Conservation (phyloP, 2,113 vertebrate species). For the Pterophyllum scalare region DNA sequence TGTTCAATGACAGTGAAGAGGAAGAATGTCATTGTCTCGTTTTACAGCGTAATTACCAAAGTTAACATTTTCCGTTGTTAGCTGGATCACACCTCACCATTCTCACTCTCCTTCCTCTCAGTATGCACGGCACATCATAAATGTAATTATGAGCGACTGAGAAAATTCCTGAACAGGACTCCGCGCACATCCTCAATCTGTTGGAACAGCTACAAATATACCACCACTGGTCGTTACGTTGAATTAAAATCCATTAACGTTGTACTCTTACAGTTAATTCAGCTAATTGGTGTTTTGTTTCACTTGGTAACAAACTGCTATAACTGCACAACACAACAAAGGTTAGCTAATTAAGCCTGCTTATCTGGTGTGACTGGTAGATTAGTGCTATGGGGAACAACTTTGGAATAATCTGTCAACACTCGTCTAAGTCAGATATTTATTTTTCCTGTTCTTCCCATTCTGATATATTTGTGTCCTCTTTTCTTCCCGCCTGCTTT, state of each 20-base stretch:
- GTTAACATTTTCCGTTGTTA: neutral
- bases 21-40: rapidly evolving
- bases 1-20: neutral
- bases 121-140: neutral
- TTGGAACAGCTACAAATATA: neutral
- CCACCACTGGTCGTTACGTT: neutral
- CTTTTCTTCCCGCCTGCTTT: neutral
- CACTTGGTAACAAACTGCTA: neutral
- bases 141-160: neutral
- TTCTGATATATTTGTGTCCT: neutral
- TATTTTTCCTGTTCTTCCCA: neutral
- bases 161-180: neutral
- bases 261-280: neutral
- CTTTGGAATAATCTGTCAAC: neutral
- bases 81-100: neutral
- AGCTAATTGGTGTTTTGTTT: neutral
- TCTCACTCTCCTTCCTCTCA: neutral
- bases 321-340: neutral
- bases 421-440: neutral
- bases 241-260: neutral
- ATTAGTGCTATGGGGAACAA: neutral
- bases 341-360: neutral
- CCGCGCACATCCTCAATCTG: neutral
- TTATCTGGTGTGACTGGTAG: neutral
- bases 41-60: neutral